A percentile compares a stretch with the other conserved stretches of the same genome.
phyloP scores from a whole-genome alignment of 2,113 vertebrate genomes.

The Microcebus lehilahytsara region DNA sequence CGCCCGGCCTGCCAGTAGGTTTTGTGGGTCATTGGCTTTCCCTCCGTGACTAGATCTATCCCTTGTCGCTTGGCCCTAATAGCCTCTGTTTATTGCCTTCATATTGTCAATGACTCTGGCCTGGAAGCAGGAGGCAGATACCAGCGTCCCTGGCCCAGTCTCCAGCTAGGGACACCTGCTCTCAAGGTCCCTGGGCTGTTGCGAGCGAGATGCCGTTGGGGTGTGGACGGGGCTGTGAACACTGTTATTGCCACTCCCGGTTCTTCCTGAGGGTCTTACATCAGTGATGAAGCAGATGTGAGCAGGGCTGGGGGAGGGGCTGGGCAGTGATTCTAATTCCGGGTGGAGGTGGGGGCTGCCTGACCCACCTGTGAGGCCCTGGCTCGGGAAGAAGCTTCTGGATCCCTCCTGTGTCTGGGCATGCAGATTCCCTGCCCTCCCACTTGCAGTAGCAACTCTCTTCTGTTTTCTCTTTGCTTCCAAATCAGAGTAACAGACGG shows the following conservation, averaged over 20 bases:
- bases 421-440: not conserved
- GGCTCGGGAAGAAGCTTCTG: not conserved
- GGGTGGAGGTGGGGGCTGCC: not conserved
- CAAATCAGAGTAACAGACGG: not conserved
- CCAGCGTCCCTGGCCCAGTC: conserved; percentile 51
- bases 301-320: not conserved
- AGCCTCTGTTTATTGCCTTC: conserved; percentile 59
- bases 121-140: conserved; percentile 59
- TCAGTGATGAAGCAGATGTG: conserved; percentile 48
- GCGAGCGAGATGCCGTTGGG: conserved; percentile 11
- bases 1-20: not conserved
- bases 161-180: conserved; percentile 66
- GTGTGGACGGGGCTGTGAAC: conserved; percentile 39
- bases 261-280: conserved; percentile 61
- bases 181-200: conserved; percentile 47
- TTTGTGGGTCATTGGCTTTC: not conserved
- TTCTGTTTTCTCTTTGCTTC: not conserved
- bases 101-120: conserved; percentile 41
- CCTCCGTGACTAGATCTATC: not conserved
- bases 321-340: rapidly evolving
- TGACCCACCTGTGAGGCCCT: not conserved
- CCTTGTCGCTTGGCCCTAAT: conserved; percentile 53
- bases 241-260: conserved; percentile 55
- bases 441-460: not conserved
- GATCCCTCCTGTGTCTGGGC: not conserved